Percentiles rank a stretch among this genome's conserved stretches.
Evolutionary conservation across 2,888 invertebrate species (phyloP).

Genomic region (Chaitophorus viminalis): DNA sequence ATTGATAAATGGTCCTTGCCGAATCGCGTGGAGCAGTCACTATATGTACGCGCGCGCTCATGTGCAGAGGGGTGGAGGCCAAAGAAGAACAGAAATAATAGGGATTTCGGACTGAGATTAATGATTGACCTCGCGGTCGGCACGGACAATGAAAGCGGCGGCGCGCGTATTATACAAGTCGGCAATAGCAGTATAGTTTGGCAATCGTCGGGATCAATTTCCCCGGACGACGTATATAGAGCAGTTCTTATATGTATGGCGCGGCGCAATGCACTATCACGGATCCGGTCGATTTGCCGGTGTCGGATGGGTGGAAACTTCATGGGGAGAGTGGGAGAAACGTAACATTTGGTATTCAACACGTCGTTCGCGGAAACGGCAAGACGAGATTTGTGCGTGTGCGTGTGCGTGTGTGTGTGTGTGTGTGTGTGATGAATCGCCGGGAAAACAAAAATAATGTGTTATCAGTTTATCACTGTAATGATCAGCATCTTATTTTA

Average conservation of each 20-base stretch:
- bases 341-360: background rate
- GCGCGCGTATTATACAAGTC: background rate
- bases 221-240: background rate
- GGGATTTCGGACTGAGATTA: constrained; percentile 57
- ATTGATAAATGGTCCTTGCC: constrained; percentile 53
- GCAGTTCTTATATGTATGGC: background rate
- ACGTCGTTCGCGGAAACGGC: background rate
- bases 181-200: background rate
- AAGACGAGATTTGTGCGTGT: too few relatives aligned
- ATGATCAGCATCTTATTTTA: too few relatives aligned
- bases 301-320: background rate
- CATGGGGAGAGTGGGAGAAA: background rate
- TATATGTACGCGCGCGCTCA: background rate
- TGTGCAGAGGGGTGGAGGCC: background rate
- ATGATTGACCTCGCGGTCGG: constrained; percentile 42
- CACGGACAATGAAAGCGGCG: constrained; percentile 42
- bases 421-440: too few relatives aligned
- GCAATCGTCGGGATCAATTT: constrained; percentile 35
- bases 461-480: too few relatives aligned
- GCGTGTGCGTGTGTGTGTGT: too few relatives aligned
- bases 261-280: too few relatives aligned
- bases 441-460: too few relatives aligned
- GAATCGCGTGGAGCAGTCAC: background rate
- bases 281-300: too few relatives aligned
- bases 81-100: constrained; percentile 51